Conservation (phyloP, 2,113 vertebrate genomes). For the Gymnocephalus cernua region DNA sequence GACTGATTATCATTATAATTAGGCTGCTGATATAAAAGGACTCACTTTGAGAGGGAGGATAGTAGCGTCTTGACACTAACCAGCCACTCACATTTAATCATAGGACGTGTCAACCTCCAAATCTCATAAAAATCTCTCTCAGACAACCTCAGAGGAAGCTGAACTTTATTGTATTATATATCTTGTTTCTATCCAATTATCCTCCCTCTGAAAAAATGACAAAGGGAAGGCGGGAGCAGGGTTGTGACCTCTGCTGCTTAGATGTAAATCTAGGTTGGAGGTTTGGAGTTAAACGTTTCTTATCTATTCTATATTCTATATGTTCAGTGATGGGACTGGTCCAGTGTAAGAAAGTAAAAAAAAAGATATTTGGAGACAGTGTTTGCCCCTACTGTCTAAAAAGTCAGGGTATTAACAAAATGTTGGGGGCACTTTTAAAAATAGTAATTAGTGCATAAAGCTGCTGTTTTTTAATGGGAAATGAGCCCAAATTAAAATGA, state of each 20-base stretch:
- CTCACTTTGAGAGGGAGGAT: background rate
- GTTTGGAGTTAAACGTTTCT: background rate
- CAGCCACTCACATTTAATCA: conserved; percentile 11
- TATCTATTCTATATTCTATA: too few relatives aligned
- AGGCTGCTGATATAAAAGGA: background rate
- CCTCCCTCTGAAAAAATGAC: background rate
- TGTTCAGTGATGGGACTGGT: background rate
- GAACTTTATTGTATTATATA: conserved; percentile 4
- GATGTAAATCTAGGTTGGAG: background rate
- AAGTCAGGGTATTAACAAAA: too few relatives aligned
- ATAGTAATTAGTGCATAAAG: too few relatives aligned
- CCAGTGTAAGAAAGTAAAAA: too few relatives aligned
- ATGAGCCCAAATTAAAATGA: too few relatives aligned
- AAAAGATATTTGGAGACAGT: too few relatives aligned
- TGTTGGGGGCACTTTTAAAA: too few relatives aligned
- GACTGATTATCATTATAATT: background rate
- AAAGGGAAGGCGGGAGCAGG: background rate
- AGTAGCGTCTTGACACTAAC: background rate
- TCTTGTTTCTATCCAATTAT: conserved; percentile 29
- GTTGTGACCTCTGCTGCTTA: background rate
- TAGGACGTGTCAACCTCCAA: conserved; percentile 2
- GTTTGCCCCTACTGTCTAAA: too few relatives aligned
- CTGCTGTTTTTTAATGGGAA: too few relatives aligned
- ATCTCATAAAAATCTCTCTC: conserved; percentile 38
- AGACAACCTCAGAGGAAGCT: background rate